Percentiles rank a stretch among this genome's conserved stretches.
phyloP scores from a whole-genome alignment of 2,888 invertebrate genomes.

The Drosophila anomalata region DNA sequence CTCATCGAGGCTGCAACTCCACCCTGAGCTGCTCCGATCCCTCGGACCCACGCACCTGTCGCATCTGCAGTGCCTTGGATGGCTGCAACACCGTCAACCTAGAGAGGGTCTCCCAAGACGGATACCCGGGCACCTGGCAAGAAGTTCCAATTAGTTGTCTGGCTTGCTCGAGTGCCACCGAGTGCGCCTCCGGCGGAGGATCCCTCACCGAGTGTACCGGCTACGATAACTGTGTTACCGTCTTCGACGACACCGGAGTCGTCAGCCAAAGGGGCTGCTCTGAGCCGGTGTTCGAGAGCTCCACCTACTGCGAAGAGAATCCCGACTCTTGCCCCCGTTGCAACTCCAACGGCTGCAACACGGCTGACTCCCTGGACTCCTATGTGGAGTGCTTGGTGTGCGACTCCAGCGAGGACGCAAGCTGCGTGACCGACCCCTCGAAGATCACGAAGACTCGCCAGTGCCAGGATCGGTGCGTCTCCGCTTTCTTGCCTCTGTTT shows the following conservation, averaged over 20 bases:
- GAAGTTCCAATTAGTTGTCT: conserved; percentile 72
- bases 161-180: conserved; percentile 57
- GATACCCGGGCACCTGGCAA: conserved; percentile 80
- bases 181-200: conserved; percentile 45
- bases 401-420: conserved; percentile 60
- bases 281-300: conserved; percentile 42
- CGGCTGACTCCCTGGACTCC: conserved; percentile 58
- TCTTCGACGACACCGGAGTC: conserved; percentile 63
- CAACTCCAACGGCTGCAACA: conserved; percentile 81
- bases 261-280: conserved; percentile 78
- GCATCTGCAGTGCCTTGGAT: conserved; percentile 58
- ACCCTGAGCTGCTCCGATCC: conserved; percentile 67
- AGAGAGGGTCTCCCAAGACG: conserved; percentile 58
- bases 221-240: conserved; percentile 76
- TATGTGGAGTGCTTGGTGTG: conserved; percentile 79
- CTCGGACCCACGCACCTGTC: conserved; percentile 65
- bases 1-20: conserved; percentile 78
- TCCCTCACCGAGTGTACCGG: conserved; percentile 54
- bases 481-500: conserved; percentile 71
- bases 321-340: conserved; percentile 73
- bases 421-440: conserved; percentile 57
- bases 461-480: conserved; percentile 76
- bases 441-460: conserved; percentile 57
- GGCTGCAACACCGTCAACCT: conserved; percentile 76
- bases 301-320: conserved; percentile 64